These are phyloP conservation scores for Pachypsylla venusta DNA, from an alignment of 1,140 invertebrate species.

Conservation along the genomic window DNA sequence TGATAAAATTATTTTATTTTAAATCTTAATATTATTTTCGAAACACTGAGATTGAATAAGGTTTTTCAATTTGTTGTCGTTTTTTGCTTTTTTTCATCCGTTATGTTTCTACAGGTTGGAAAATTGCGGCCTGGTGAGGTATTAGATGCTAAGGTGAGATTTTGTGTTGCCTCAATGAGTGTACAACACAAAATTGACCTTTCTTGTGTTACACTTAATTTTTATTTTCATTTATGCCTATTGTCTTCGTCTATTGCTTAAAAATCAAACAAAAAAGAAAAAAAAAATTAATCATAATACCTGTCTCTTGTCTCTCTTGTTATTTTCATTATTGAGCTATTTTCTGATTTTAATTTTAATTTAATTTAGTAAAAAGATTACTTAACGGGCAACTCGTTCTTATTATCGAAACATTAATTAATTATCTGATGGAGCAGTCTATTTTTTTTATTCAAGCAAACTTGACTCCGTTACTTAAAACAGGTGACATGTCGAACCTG, in stretches of 20 bases:
- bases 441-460: too few relatives aligned
- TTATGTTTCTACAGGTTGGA: conserved; percentile 37
- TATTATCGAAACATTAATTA: too few relatives aligned
- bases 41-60: conserved; percentile 2
- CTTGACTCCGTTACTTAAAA: too few relatives aligned
- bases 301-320: conserved; percentile 2
- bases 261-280: too few relatives aligned
- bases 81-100: conserved; percentile 15
- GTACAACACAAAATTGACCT: conserved; percentile 45
- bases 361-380: too few relatives aligned
- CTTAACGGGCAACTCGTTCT: too few relatives aligned
- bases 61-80: neutral
- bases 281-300: neutral
- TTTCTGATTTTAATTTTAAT: too few relatives aligned
- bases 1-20: too few relatives aligned
- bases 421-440: too few relatives aligned
- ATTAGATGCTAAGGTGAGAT: conserved; percentile 59
- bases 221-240: conserved; percentile 21
- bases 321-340: too few relatives aligned
- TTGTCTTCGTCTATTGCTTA: conserved; percentile 22
- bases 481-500: too few relatives aligned
- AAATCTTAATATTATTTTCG: too few relatives aligned
- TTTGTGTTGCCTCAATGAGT: conserved; percentile 30
- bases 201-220: conserved; percentile 22
- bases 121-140: conserved; percentile 64